Conservation (phyloP, 2,113 vertebrate genomes). For the Anseranas semipalmata region DNA sequence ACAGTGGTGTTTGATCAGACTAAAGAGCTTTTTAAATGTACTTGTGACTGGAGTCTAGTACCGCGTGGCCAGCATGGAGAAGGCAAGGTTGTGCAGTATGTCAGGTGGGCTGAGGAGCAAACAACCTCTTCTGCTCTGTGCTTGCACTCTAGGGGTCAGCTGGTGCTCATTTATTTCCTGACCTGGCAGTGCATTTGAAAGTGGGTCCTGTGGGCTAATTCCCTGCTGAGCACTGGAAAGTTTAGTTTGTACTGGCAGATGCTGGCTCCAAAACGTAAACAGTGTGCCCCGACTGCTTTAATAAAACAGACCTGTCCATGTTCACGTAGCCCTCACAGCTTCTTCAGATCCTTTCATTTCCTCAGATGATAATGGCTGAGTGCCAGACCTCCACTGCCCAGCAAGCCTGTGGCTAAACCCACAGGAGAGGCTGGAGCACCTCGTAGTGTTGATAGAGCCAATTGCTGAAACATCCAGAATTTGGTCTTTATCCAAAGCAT, state of each 20-base stretch:
- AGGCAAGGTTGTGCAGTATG: neutral
- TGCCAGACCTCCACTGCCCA: constrained; percentile 11
- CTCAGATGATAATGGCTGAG: neutral
- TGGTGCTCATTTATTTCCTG: neutral
- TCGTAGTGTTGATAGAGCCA: neutral
- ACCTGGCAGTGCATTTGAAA: neutral
- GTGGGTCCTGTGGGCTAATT: neutral
- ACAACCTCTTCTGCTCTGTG: neutral
- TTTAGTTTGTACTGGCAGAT: constrained; percentile 28
- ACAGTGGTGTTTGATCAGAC: neutral
- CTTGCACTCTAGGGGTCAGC: neutral
- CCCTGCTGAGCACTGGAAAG: neutral
- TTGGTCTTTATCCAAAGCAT: neutral
- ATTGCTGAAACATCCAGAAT: neutral
- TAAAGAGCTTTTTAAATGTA: neutral
- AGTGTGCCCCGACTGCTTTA: neutral
- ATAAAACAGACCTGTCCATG: neutral
- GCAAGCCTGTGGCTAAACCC: neutral
- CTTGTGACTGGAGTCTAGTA: neutral
- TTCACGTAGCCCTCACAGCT: neutral
- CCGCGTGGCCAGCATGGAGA: neutral
- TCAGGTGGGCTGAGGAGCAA: neutral
- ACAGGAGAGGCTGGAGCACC: neutral
- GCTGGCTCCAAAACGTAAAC: neutral
- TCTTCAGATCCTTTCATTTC: constrained; percentile 1